Base-by-base conservation (phyloP, 2,888 invertebrate species). In the Metallyticus violacea region DNA sequence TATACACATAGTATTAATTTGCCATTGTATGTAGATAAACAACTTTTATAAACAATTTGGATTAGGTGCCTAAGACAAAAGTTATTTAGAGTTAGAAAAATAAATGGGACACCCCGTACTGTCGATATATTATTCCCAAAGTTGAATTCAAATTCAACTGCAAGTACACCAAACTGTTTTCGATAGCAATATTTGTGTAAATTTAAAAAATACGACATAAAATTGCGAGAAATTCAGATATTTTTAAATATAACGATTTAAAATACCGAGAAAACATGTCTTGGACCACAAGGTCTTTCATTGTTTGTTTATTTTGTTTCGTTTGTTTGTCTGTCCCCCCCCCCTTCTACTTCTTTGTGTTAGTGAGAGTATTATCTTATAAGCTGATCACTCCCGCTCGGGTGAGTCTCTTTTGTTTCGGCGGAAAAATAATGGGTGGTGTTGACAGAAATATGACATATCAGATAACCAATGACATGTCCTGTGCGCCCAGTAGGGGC, bases 391-490 rank as follows among this genome's bases (percentile, higher is more conserved):
- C 15, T 62, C 3, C 40, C 40, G 40, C 40, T n/a, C n/a, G n/a
- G n/a, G n/a, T n/a, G n/a, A n/a, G 40, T 62, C 40, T 62, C 40
- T 62, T 62, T 62, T 62, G 40, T 62, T 76, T 26, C 77, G 77
- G 6, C 76, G 27, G 26, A 77, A 27, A 83, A 28, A 83, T 83
- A 83, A 83, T 83, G 77, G 30, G 76, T 22, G 40, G 26, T 26
- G 22, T 27, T 22, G 83, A 83, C 83, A 83, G 83, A 83, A 77
- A 77, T 77, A 83, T 83, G 83, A 77, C 77, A 28, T 77, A 62
- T 62, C 40, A 62, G 40, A 62, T 62, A 62, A 62, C 40, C 40
- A 15, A 22, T 62, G 15, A 62, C 40, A 62, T 62, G 40, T 62
- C 40, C 40, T 62, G 40, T 62, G 40, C 40, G 4, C 15, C 40